A percentile compares a stretch with the other conserved stretches of the same genome.
Evolutionary conservation across 1,140 invertebrate species (phyloP).

Genomic region (Fopius arisanus): DNA sequence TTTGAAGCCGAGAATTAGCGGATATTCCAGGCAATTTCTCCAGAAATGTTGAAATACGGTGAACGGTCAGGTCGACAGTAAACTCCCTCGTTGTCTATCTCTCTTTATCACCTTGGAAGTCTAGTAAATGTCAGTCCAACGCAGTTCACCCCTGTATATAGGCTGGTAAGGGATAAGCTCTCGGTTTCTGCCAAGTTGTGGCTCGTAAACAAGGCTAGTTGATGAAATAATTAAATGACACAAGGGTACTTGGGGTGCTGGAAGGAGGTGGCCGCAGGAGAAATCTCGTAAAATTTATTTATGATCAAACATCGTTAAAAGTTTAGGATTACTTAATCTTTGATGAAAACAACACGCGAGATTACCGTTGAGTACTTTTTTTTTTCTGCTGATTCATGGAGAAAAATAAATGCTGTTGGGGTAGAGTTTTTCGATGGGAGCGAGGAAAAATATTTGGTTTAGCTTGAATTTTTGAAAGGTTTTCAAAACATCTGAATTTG

Average conservation of each 20-base stretch:
- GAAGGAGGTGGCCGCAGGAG: background rate
- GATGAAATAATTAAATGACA: constrained; percentile 47
- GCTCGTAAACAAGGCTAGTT: constrained; percentile 44
- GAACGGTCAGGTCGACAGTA: constrained; percentile 38
- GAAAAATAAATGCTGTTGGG: no score
- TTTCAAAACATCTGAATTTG: no score
- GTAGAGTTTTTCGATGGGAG: no score
- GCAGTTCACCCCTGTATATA: constrained; percentile 8
- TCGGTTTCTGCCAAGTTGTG: constrained; percentile 1
- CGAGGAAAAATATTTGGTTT: no score
- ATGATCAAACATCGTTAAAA: background rate
- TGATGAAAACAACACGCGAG: no score
- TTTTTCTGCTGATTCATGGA: no score
- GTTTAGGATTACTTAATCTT: no score
- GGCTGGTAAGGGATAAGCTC: constrained; percentile 10
- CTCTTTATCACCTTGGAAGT: constrained; percentile 33
- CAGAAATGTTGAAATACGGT: constrained; percentile 46
- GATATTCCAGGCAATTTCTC: constrained; percentile 42
- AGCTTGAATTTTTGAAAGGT: no score
- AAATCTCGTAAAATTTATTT: constrained; percentile 10
- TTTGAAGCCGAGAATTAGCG: background rate
- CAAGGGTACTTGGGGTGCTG: background rate
- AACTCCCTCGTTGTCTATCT: constrained; percentile 31
- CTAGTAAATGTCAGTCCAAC: constrained; percentile 37
- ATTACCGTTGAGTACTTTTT: no score